These are phyloP conservation scores for Lepilemur septentrionalis DNA, from an alignment of 2,797 vertebrate genomes.

Conservation along the genomic window DNA sequence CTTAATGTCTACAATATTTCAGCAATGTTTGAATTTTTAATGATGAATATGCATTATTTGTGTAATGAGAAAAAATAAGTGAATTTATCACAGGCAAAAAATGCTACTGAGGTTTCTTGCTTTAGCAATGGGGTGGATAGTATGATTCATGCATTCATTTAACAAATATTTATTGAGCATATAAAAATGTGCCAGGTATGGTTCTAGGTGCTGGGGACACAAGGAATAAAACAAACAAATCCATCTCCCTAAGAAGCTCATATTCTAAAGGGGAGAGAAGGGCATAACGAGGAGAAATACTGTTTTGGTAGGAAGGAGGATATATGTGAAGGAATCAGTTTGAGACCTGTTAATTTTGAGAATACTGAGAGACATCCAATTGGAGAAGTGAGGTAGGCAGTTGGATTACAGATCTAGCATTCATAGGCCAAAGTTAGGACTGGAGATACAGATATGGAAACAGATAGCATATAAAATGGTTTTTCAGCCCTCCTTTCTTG, in stretches of 20 bases:
- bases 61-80: slow-evolving; percentile 35
- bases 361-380: neutral
- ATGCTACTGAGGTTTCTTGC: slow-evolving; percentile 18
- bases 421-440: neutral
- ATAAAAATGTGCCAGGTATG: slow-evolving; percentile 16
- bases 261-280: neutral
- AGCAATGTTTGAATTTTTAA: slow-evolving; percentile 7
- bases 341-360: slow-evolving; percentile 43
- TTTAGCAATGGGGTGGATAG: slow-evolving; percentile 6
- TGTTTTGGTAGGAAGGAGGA: neutral
- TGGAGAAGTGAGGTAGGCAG: neutral
- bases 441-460: slow-evolving; percentile 35
- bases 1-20: slow-evolving; percentile 48
- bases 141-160: slow-evolving; percentile 34
- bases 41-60: neutral
- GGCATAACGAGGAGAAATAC: neutral
- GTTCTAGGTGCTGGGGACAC: neutral
- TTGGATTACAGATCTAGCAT: neutral
- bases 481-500: slow-evolving; percentile 56
- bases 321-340: neutral
- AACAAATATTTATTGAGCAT: slow-evolving; percentile 37
- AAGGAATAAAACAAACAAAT: slow-evolving; percentile 37
- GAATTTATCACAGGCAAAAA: slow-evolving; percentile 8
- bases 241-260: neutral
- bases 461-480: slow-evolving; percentile 47